A percentile compares a stretch with the other conserved stretches of the same genome.
phyloP scores from a whole-genome alignment of 2,888 invertebrate genomes.

The Eubasilissa splendida region DNA sequence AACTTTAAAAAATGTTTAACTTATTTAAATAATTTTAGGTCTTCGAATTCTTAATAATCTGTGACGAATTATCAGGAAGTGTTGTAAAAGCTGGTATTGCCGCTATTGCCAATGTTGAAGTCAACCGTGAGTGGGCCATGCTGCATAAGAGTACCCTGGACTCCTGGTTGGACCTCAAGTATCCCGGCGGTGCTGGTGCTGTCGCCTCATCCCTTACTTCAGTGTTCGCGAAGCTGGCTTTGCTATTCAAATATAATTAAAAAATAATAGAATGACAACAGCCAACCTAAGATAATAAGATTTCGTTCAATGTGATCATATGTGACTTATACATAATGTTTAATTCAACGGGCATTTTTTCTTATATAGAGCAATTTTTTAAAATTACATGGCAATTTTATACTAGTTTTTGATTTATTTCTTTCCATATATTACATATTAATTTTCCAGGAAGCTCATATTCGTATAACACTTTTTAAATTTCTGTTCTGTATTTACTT shows the following conservation, averaged over 20 bases:
- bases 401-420: too few species aligned
- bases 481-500: too few species aligned
- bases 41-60: background rate
- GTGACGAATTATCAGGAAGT: background rate
- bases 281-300: too few species aligned
- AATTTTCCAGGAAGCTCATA: too few species aligned
- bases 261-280: background rate
- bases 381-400: too few species aligned
- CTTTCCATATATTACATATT: too few species aligned
- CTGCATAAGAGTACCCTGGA: background rate
- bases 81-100: background rate
- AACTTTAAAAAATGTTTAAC: background rate
- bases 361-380: too few species aligned
- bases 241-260: background rate
- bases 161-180: slow-evolving; percentile 24
- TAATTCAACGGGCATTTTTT: too few species aligned
- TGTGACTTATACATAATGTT: too few species aligned
- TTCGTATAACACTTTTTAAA: too few species aligned
- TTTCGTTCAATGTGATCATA: too few species aligned
- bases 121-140: slow-evolving; percentile 14
- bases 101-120: slow-evolving; percentile 17
- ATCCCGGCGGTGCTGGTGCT: slow-evolving; percentile 4
- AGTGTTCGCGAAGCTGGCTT: slow-evolving; percentile 60
- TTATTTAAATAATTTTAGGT: background rate
- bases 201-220: background rate